Percentiles rank a stretch among this genome's conserved stretches.
phyloP scores from a whole-genome alignment of 2,888 invertebrate genomes.

The Pterobdella sp. region DNA sequence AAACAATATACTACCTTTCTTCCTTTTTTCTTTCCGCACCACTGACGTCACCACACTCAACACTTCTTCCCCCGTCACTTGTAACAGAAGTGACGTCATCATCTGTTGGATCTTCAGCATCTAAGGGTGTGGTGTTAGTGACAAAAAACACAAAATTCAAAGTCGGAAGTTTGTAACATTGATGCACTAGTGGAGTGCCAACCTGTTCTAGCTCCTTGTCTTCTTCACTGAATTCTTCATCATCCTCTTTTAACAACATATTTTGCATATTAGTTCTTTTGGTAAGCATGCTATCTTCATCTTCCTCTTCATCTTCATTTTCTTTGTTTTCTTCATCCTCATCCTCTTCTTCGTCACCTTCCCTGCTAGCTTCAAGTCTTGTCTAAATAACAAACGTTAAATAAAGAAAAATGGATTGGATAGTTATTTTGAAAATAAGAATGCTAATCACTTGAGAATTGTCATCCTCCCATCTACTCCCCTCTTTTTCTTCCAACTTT shows the following conservation, averaged over 20 bases:
- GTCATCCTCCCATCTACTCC: constrained; percentile 56
- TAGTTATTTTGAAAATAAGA: too few species aligned
- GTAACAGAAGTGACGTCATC: constrained; percentile 84
- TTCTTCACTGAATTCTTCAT: constrained; percentile 47
- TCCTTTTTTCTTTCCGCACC: constrained; percentile 64
- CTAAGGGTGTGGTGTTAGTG: constrained; percentile 40
- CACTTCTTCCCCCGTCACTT: constrained; percentile 86
- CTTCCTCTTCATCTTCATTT: constrained; percentile 61
- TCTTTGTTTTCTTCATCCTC: constrained; percentile 52
- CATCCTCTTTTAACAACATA: constrained; percentile 26
- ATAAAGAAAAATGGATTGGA: too few species aligned
- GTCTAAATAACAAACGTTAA: too few species aligned
- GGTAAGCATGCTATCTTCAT: constrained; percentile 53
- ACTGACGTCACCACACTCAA: constrained; percentile 74
- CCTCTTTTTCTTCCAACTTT: constrained; percentile 9
- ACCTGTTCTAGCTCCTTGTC: constrained; percentile 49
- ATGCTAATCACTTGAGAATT: constrained; percentile 57
- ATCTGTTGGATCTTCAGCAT: constrained; percentile 79
- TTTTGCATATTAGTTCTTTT: too few species aligned
- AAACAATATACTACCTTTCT: too few species aligned
- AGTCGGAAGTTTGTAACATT: neutral
- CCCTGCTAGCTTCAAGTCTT: neutral
- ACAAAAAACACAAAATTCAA: neutral
- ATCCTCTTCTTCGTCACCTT: constrained; percentile 41
- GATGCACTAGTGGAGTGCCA: neutral